These are phyloP conservation scores for Neolamprologus caudopunctatus DNA, from an alignment of 2,113 vertebrate species.

Conservation along the genomic window DNA sequence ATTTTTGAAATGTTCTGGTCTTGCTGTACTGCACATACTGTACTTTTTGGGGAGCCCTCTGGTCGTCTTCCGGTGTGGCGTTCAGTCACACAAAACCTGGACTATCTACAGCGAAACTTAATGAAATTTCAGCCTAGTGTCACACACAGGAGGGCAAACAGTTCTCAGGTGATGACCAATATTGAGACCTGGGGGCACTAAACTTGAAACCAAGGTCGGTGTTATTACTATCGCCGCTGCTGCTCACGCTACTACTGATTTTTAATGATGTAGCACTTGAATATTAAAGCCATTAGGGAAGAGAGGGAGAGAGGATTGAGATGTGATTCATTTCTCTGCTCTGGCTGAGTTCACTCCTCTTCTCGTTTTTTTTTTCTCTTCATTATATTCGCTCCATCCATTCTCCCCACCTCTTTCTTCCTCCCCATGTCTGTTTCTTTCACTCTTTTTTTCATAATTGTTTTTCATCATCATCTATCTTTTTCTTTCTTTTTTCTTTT, in stretches of 20 bases:
- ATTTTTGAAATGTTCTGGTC: background rate
- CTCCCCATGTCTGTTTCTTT: background rate
- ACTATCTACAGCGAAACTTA: background rate
- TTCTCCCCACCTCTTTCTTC: background rate
- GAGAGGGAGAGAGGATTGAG: constrained; percentile 20
- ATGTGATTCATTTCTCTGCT: constrained; percentile 53
- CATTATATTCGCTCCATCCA: constrained; percentile 17
- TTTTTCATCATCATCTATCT: constrained; percentile 34
- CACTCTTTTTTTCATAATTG: constrained; percentile 4
- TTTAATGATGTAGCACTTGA: constrained; percentile 44
- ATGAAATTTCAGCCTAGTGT: background rate
- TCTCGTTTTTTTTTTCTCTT: background rate
- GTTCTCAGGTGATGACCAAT: background rate
- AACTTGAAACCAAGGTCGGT: background rate
- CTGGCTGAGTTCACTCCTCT: constrained; percentile 19
- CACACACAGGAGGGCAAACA: background rate
- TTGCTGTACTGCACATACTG: background rate
- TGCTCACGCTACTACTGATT: background rate
- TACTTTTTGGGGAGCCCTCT: fast-evolving
- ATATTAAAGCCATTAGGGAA: constrained; percentile 43
- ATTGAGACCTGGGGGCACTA: background rate
- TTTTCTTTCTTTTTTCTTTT: background rate
- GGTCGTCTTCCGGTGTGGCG: background rate
- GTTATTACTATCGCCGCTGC: background rate
- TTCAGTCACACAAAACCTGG: background rate